Evolutionary conservation across 23 tunicate genomes (phyloP).

Genomic region (Ascidia mentula): DNA sequence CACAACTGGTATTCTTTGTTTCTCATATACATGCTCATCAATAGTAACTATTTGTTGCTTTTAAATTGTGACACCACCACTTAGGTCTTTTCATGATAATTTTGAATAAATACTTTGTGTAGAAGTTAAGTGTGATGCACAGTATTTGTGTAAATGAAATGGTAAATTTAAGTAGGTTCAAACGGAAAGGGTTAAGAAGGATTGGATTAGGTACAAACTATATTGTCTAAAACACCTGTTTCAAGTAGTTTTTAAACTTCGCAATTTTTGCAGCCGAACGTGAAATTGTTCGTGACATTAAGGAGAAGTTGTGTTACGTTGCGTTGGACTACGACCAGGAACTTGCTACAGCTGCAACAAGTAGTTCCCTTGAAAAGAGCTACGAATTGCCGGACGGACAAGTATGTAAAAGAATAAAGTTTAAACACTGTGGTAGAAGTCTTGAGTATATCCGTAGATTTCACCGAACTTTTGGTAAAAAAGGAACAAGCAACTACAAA

Average conservation of each 20-base stretch:
- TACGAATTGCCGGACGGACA: slow-evolving; percentile 97
- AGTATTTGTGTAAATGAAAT: too few species aligned
- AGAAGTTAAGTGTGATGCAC: too few species aligned
- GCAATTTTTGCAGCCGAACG: slow-evolving; percentile 91
- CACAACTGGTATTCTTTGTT: slow-evolving; percentile 4
- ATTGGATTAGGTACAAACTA: too few species aligned
- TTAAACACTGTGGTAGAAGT: too few species aligned
- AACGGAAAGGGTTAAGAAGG: too few species aligned
- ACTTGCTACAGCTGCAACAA: slow-evolving; percentile 93
- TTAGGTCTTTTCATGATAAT: too few species aligned
- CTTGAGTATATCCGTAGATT: too few species aligned
- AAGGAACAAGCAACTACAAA: not conserved
- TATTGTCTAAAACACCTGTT: too few species aligned
- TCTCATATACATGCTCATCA: not conserved
- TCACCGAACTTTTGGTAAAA: not conserved
- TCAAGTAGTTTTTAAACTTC: too few species aligned
- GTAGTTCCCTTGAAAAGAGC: slow-evolving; percentile 86
- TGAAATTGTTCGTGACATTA: slow-evolving; percentile 92
- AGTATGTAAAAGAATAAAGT: slow-evolving; percentile 46
- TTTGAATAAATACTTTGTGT: too few species aligned
- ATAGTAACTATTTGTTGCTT: not conserved
- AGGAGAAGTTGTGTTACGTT: slow-evolving; percentile 93
- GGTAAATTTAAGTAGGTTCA: too few species aligned
- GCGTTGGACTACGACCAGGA: slow-evolving; percentile 96
- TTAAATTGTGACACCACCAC: not conserved